A percentile compares a stretch with the other conserved stretches of the same genome.
Conservation (phyloP, 2,113 vertebrate genomes). For the Saguinus midas region DNA sequence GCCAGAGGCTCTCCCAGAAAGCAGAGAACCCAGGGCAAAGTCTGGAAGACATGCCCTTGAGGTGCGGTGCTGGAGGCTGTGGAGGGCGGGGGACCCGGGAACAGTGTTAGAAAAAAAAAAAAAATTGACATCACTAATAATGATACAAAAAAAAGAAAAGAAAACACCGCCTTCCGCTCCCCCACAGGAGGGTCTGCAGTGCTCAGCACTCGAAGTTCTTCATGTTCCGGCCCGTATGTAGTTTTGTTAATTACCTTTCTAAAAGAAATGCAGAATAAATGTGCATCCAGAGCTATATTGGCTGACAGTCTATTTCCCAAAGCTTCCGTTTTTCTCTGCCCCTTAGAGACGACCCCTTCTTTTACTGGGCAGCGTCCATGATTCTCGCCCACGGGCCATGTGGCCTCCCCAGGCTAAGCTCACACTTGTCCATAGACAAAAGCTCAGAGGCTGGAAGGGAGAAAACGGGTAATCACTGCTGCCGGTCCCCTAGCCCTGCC, state of each 20-base stretch:
- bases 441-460: neutral
- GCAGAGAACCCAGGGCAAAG: neutral
- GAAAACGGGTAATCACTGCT: fast-evolving
- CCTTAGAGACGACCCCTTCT: neutral
- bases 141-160: too few species aligned
- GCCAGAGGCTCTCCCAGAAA: neutral
- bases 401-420: neutral
- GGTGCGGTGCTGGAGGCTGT: neutral
- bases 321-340: fast-evolving
- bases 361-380: neutral
- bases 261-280: neutral
- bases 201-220: neutral
- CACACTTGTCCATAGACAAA: neutral
- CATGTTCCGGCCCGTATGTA: fast-evolving
- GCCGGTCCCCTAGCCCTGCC: neutral
- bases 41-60: fast-evolving
- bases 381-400: fast-evolving
- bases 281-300: neutral
- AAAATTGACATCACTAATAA: too few species aligned
- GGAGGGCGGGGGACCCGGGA: fast-evolving
- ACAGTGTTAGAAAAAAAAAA: fast-evolving
- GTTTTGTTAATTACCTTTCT: neutral
- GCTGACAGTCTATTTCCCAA: neutral
- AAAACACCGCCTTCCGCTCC: fast-evolving
- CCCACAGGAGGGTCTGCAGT: neutral